Conservation (phyloP, 2,888 invertebrate genomes). For the Encarsia formosa region DNA sequence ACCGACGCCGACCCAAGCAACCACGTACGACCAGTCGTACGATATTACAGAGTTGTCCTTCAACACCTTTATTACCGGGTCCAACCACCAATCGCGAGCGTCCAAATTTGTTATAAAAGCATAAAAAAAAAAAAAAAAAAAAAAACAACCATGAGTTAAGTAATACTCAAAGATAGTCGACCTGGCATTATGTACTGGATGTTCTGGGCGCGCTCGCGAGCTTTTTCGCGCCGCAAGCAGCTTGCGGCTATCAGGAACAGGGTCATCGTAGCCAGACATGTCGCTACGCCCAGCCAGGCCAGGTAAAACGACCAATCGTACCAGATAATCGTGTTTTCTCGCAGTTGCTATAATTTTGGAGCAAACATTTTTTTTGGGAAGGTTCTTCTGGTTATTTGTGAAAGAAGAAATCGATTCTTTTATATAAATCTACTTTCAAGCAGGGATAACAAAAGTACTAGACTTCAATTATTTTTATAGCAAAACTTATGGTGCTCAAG, state of each 20-base stretch:
- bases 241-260: slow-evolving; percentile 77
- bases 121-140: slow-evolving; percentile 34
- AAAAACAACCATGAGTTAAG: too few species aligned
- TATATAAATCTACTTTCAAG: too few species aligned
- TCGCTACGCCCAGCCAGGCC: slow-evolving; percentile 77
- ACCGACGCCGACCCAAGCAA: slow-evolving; percentile 95
- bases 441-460: too few species aligned
- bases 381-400: background rate
- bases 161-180: too few species aligned
- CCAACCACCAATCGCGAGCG: background rate
- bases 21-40: slow-evolving; percentile 96
- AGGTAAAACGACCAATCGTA: slow-evolving; percentile 86
- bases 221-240: slow-evolving; percentile 73
- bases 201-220: slow-evolving; percentile 69
- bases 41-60: slow-evolving; percentile 78
- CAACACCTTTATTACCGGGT: slow-evolving; percentile 63
- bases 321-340: slow-evolving; percentile 67
- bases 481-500: too few species aligned
- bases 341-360: slow-evolving; percentile 69
- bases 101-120: slow-evolving; percentile 12
- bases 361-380: background rate
- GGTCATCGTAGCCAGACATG: slow-evolving; percentile 69
- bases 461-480: too few species aligned
- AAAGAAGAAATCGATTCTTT: background rate
- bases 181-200: slow-evolving; percentile 90